Evolutionary conservation across 1,140 invertebrate genomes (phyloP), one percentile per base, ranked within the genome.

Genomic region (Brachionus paranguensis): DNA sequence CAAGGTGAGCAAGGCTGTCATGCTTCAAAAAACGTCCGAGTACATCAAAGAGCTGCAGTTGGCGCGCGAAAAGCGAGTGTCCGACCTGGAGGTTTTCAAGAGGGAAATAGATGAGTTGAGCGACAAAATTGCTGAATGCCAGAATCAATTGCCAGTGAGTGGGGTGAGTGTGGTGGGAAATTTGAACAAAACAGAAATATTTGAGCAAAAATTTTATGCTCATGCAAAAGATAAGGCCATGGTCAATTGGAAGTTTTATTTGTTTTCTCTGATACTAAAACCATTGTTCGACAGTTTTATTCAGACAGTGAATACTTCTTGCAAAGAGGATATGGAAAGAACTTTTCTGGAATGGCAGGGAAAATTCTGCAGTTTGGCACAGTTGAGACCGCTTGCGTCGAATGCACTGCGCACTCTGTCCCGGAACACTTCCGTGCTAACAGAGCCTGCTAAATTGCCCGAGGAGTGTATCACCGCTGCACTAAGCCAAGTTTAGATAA

Each of bases 191-290:
- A 94, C 93, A n/a, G 95, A 93, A 87, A 94, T 95, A 88, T 95
- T 97, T 91, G 94, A 94, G 86, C 95, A 97, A 90, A 95, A 96
- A 93, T 98, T 96, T 90, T 93, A 96, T 85, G 93, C 95, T 50
- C 97, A 97, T 90, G 94, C 98, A 12, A 91, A 93, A 86, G 92
- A 91, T 81, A 91, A 95, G 78, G 97, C 96, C 17, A 91, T 93
- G 86, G 92, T 94, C 87, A 96, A 97, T 90, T 98, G 96, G 96
- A 98, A 95, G 95, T 98, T 92, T 95, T 97, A 95, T 90, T 88
- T 89, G 88, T 89, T 86, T 81, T 96, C 96, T 90, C 92, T 96
- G 85, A 93, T 98, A 43, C 92, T 95, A 88, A 93, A 94, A 85
- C 94, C 95, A 17, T 90, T 97, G 85, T 92, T 98, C 87, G 92